Evolutionary conservation across 2,113 vertebrate genomes (phyloP), one percentile per base, ranked within the genome.

Genomic region (Pogona vitticeps): DNA sequence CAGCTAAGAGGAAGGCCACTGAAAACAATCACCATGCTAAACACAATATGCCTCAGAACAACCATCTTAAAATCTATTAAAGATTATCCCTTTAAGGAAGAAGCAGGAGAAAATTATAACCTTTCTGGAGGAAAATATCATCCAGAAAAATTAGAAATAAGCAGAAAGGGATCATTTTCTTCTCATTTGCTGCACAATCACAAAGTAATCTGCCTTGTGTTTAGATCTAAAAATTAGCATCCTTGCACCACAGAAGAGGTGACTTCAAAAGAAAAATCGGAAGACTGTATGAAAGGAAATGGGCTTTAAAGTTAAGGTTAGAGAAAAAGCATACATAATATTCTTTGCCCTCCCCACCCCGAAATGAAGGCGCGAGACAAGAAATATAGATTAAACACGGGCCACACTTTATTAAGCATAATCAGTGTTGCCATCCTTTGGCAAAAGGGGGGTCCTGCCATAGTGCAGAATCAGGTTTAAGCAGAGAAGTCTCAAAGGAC

Each of bases 181-280:
- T 94, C 94, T 87, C 91, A 83, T 90, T 95, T 93, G 82, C 88
- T 83, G 86, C 84, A 89, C 67, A 90, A 94, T 59, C 83, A 94
- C 91, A 92, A 85, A 90, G 75, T 86, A 42, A 63, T 86, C 89
- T 88, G 83, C 78, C 84, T 89, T 76, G 90, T 71, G 80, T 90
- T 85, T 89, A 28, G 76, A 9, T 93, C 89, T 92, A 94, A 90
- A 95, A 94, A 92, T n/a, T 92, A 86, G 80, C 90, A 84, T 93
- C 56, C 85, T 89, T n/a, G 59, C 21, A 63, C 14, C 26, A 61
- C 15, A 80, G 13, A 14, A 63, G 59, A 13, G 2, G 33, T 28
- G 33, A 28, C 13, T 63, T n/a, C 4, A 63, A 63, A 80, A 63
- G 61, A 40, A 80, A 52, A 38, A 13, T 63, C 7, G 15, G 13